phyloP scores from a whole-genome alignment of 2,888 invertebrate species.

The Nemotelus pantherinus region DNA sequence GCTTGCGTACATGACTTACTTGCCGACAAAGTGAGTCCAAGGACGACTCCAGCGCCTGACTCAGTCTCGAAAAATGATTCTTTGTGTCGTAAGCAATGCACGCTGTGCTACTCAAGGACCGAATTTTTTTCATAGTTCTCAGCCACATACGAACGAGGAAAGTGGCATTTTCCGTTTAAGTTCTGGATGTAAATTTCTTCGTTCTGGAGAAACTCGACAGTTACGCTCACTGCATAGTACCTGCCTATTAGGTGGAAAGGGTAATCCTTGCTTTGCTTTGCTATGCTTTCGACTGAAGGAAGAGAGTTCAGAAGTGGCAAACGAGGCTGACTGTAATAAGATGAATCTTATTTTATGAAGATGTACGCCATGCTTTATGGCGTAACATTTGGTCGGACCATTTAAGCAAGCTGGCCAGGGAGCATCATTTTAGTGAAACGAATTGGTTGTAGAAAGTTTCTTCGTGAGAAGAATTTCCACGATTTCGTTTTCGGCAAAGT shows the following conservation, averaged over 20 bases:
- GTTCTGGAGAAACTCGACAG: neutral
- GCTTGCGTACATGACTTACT: constrained; percentile 21
- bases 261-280: neutral
- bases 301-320: neutral
- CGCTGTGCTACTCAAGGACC: neutral
- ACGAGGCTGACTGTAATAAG: neutral
- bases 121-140: neutral
- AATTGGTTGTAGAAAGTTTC: neutral
- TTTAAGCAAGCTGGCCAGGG: neutral
- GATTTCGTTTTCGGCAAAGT: too few relatives aligned
- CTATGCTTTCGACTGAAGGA: too few relatives aligned
- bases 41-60: neutral
- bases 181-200: neutral
- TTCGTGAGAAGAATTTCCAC: too few relatives aligned
- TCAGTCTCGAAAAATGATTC: too few relatives aligned
- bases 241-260: neutral
- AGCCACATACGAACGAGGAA: neutral
- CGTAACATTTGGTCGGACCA: constrained; percentile 10
- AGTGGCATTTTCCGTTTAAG: neutral
- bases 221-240: neutral
- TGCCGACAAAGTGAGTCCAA: neutral
- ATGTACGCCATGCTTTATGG: constrained; percentile 16
- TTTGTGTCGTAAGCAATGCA: neutral
- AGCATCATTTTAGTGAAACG: neutral
- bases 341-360: constrained; percentile 9